phyloP scores from a whole-genome alignment of 2,113 vertebrate species.

The Smithornis capensis region DNA sequence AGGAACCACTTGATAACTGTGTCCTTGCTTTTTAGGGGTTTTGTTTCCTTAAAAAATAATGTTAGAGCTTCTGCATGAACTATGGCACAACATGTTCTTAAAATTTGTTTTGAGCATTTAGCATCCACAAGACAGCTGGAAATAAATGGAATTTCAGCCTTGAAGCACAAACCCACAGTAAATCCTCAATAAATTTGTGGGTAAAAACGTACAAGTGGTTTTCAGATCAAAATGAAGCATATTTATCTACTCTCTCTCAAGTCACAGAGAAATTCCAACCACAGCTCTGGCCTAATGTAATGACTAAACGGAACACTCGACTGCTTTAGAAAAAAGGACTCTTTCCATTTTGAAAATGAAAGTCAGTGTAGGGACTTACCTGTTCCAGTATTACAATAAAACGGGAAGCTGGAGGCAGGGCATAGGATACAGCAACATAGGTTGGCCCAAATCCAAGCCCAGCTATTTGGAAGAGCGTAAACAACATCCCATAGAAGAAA shows the following conservation, averaged over 20 bases:
- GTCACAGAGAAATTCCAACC: neutral
- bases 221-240: neutral
- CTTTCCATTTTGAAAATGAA: neutral
- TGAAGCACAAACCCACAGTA: neutral
- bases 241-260: neutral
- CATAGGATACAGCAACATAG: slow-evolving; percentile 80
- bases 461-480: slow-evolving; percentile 82
- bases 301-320: neutral
- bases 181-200: neutral
- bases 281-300: neutral
- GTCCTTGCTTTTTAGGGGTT: neutral
- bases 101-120: neutral
- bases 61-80: neutral
- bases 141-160: neutral
- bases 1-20: neutral
- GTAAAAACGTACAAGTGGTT: neutral
- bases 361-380: slow-evolving; percentile 64
- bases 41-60: neutral
- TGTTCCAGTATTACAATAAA: slow-evolving; percentile 90
- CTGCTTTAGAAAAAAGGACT: neutral
- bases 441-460: slow-evolving; percentile 84
- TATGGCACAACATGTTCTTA: neutral
- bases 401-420: slow-evolving; percentile 88
- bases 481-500: slow-evolving; percentile 73
- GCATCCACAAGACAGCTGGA: neutral